Base-by-base conservation (phyloP, 2,113 vertebrate species). In the cattle (Bos taurus) region DNA sequence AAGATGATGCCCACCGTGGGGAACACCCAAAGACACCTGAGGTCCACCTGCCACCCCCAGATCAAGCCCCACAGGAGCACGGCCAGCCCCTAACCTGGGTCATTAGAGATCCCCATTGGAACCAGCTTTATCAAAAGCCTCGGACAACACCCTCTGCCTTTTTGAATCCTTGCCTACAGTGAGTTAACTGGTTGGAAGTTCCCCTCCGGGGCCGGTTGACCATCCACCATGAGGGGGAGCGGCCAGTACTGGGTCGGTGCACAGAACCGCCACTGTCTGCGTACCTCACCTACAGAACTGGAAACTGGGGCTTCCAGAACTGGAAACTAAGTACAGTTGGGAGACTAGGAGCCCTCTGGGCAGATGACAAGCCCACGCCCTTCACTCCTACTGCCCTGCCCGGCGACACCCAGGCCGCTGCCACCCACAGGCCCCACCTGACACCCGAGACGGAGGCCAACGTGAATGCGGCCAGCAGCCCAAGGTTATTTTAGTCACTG, bases 91-190 rank as follows among this genome's bases (percentile, higher is more conserved):
- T 36, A 25, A 71, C 15, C 2, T 26, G 40, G 59, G 43, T 26
- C 25, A 15, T 33, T 15, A 78, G 1, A 28, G 13, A 9, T 54
- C 46, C 10, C 60, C 26, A 25, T 4, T 6, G 59, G 23, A 48
- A 52, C 16, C 30, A 0, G 46, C 25, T 25, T 21, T 40, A 40
- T 4, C 26, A 28, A 46, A 28, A 43, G 0, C 25, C 30, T 81
- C 13, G 0, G 14, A 57, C 43, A 25, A 17, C 0, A 7, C 28
- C 7, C 0, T 46, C 13, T 25, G 26, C 56, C 40, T 2, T 67
- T 7, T 8, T 2, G 0, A 30, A 60, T 12, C n/a, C 87, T 84
- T 12, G 3, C 40, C 54, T 19, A 33, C 21, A 14, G 21, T 0
- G 3, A 81, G 7, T 4, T 23, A 26, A 15, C 13, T 0, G 23